phyloP scores from a whole-genome alignment of 2,797 vertebrate genomes.

The Pterois miles region DNA sequence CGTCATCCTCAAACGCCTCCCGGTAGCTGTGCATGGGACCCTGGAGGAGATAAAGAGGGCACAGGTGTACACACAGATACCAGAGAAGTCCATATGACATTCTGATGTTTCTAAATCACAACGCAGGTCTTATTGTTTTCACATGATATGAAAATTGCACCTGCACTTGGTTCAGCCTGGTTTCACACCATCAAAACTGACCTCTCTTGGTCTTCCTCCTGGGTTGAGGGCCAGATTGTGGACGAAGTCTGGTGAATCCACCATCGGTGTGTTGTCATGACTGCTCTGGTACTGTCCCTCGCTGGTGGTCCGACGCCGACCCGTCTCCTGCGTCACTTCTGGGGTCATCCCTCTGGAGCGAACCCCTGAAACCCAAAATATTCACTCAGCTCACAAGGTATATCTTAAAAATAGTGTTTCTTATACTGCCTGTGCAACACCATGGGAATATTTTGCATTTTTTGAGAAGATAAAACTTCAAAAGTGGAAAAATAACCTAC shows the following conservation, averaged over 20 bases:
- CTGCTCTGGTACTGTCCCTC: conserved; percentile 93
- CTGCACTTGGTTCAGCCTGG: neutral
- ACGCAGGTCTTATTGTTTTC: neutral
- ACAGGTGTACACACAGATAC: neutral
- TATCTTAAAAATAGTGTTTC: neutral
- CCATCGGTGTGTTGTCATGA: conserved; percentile 77
- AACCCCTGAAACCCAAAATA: conserved; percentile 83
- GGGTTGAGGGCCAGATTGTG: conserved; percentile 92
- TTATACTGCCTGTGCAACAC: neutral
- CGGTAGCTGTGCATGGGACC: conserved; percentile 92
- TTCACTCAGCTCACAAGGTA: neutral
- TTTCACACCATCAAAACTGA: conserved; percentile 46
- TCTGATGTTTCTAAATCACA: neutral
- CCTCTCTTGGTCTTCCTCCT: conserved; percentile 93
- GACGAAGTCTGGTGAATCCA: conserved; percentile 88
- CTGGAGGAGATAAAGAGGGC: conserved; percentile 64
- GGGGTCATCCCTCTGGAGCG: conserved; percentile 88
- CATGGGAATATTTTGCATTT: neutral
- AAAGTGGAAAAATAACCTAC: neutral
- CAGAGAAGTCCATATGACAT: neutral
- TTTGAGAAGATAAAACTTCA: neutral
- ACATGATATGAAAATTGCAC: neutral
- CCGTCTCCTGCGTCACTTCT: conserved; percentile 78
- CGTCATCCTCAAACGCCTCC: conserved; percentile 91
- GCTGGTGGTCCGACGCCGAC: conserved; percentile 88